Evolutionary conservation across 2,113 vertebrate species (phyloP), one percentile per base, ranked within the genome.

Genomic region (Piliocolobus tephrosceles): DNA sequence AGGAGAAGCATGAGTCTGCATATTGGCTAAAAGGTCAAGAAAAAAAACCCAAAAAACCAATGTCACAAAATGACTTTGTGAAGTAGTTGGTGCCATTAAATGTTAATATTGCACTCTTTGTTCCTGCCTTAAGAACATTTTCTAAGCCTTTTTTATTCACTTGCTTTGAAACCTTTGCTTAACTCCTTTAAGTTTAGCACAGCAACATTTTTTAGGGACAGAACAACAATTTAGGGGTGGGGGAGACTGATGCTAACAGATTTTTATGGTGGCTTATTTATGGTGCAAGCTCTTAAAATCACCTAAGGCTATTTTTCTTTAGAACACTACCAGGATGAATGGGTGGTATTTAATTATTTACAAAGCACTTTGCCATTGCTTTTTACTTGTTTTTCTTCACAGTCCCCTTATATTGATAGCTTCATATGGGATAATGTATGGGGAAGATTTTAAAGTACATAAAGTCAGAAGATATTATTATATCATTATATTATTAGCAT

Each of bases 311-410:
- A 9, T 76, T 96, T 91, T 90, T 78, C 73, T 76, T 88, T 57
- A 45, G 86, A 43, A 79, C 17, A 18, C 43, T 12, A 58, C 45
- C 35, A 57, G 40, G 43, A 66, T 58, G 52, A 55, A 95, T 57
- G 35, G 11, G 50, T 40, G 38, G n/a, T 66, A 50, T 95, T 97
- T 83, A 97, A 88, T 96, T 91, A 94, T 93, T 95, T 95, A 95
- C 76, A 64, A 52, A 52, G 17, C 16, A 32, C 55, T 94, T 88
- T 76, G n/a, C 85, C 47, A 16, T 73, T 7, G 0, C 43, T 58
- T 93, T 18, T 75, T 84, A 38, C 72, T 94, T 90, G 61, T 79
- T 92, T 93, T 90, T 68, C 81, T 94, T 72, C 55, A 25, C 18
- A 80, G 75, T 22, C 17, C 57, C 55, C 95, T 90, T 9, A 30